Conservation (phyloP, 2,888 invertebrate species). For the Cataglyphis albicans region DNA sequence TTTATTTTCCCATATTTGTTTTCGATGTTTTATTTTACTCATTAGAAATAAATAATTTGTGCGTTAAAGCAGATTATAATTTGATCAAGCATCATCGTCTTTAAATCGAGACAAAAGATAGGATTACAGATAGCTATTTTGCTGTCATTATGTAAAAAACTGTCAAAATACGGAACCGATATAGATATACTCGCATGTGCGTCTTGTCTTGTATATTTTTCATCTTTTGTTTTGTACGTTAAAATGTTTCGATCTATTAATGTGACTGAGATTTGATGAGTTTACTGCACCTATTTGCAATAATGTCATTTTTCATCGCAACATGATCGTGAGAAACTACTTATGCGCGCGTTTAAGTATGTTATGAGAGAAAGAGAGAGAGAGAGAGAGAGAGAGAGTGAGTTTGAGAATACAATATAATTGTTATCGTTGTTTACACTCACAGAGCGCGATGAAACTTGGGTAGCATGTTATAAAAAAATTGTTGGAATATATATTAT, state of each 20-base stretch:
- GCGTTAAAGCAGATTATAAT: neutral
- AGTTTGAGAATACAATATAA: neutral
- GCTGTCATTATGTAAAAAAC: neutral
- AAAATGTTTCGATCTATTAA: constrained; percentile 54
- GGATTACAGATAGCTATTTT: neutral
- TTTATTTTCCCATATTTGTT: neutral
- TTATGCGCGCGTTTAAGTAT: neutral
- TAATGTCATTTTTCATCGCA: constrained; percentile 60
- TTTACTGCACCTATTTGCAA: constrained; percentile 77
- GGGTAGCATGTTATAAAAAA: constrained; percentile 7
- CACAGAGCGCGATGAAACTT: constrained; percentile 36
- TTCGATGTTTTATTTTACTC: neutral
- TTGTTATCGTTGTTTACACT: constrained; percentile 10
- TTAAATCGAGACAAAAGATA: neutral
- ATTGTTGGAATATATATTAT: neutral
- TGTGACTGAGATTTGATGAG: constrained; percentile 66
- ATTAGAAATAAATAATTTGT: neutral
- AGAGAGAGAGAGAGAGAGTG: too few species aligned
- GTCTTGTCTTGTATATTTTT: constrained; percentile 55
- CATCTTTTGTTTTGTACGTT: constrained; percentile 43
- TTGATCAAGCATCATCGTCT: neutral
- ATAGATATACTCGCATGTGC: constrained; percentile 13
- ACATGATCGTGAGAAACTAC: neutral
- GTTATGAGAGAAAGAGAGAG: neutral
- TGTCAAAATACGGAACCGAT: neutral